Conservation (phyloP, 2,888 invertebrate species). For the Carcina quercana region DNA sequence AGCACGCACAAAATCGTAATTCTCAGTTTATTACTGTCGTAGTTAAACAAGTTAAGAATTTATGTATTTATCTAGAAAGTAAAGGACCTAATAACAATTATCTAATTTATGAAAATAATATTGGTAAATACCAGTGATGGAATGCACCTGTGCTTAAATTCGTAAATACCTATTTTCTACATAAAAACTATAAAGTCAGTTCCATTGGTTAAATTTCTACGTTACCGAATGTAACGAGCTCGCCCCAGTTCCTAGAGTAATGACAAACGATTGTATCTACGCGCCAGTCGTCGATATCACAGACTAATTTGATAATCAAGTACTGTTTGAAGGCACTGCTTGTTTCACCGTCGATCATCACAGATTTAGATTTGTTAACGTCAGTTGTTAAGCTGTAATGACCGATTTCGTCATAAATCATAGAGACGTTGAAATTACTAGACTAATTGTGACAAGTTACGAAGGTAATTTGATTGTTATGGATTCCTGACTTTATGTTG, state of each 20-base stretch:
- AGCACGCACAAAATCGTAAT: no score
- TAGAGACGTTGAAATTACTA: slow-evolving; percentile 30
- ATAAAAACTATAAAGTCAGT: no score
- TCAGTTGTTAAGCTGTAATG: slow-evolving; percentile 36
- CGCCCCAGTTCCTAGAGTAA: slow-evolving; percentile 33
- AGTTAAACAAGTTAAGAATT: no score
- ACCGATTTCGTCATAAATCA: slow-evolving; percentile 34
- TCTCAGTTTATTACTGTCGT: no score
- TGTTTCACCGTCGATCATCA: slow-evolving; percentile 24
- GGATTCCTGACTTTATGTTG: slow-evolving; percentile 23
- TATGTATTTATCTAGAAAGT: no score
- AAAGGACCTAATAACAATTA: no score
- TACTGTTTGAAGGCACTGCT: slow-evolving; percentile 24
- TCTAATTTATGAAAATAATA: no score
- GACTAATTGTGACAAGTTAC: slow-evolving; percentile 33
- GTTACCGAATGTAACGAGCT: slow-evolving; percentile 23
- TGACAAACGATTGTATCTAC: slow-evolving; percentile 39
- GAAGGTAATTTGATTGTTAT: slow-evolving; percentile 6
- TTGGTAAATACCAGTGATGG: no score
- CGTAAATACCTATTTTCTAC: no score
- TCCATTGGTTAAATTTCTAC: slow-evolving; percentile 27
- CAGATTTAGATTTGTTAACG: slow-evolving; percentile 31
- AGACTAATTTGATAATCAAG: slow-evolving; percentile 38
- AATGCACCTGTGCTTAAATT: no score
- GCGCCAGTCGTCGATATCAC: slow-evolving; percentile 30